These are phyloP conservation scores for Actias luna DNA, from an alignment of 2,888 invertebrate genomes.

Conservation along the genomic window DNA sequence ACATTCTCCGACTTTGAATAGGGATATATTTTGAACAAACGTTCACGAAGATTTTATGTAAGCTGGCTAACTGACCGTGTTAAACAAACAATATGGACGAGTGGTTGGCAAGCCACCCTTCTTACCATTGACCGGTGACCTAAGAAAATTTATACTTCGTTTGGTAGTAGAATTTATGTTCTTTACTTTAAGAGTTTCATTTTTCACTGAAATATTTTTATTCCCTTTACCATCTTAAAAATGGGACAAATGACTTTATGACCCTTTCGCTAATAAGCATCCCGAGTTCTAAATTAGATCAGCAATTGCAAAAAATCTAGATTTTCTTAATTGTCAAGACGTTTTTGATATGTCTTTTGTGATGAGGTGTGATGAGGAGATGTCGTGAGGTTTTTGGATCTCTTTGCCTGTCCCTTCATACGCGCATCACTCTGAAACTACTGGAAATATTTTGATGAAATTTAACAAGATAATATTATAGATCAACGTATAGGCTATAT, in stretches of 20 bases:
- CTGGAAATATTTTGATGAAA: too few relatives aligned
- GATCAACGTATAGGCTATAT: too few relatives aligned
- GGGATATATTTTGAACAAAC: constrained; percentile 23
- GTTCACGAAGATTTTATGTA: constrained; percentile 62
- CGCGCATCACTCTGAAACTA: too few relatives aligned
- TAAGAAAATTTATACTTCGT: constrained; percentile 58
- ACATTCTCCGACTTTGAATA: constrained; percentile 24
- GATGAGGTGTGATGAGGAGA: too few relatives aligned
- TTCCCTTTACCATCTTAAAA: neutral
- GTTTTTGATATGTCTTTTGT: too few relatives aligned
- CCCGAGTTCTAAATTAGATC: too few relatives aligned
- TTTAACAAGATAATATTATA: too few relatives aligned
- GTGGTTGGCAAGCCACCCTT: constrained; percentile 42
- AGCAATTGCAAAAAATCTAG: too few relatives aligned
- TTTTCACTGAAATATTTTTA: neutral
- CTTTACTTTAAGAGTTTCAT: constrained; percentile 1
- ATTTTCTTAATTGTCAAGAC: too few relatives aligned
- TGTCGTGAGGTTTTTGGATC: too few relatives aligned
- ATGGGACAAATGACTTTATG: neutral
- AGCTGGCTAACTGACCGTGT: constrained; percentile 76
- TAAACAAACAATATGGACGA: constrained; percentile 59
- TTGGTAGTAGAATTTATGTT: constrained; percentile 31
- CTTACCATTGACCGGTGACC: constrained; percentile 32
- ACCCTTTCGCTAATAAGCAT: too few relatives aligned
- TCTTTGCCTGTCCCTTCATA: too few relatives aligned